Conservation (phyloP, 2,113 vertebrate genomes). For the Thalassarche chlororhynchos region DNA sequence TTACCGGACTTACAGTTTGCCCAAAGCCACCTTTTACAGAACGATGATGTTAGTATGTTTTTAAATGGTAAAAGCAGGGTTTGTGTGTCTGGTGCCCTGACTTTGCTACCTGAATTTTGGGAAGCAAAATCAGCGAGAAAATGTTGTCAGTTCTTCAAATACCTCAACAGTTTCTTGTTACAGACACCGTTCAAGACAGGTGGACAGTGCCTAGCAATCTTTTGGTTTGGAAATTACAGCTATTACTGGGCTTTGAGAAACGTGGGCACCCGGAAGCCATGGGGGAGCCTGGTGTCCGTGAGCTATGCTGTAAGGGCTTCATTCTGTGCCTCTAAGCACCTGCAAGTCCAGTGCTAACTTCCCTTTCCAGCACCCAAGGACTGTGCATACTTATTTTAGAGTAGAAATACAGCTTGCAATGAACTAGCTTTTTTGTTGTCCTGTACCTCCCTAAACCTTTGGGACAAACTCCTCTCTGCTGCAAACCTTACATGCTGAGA, state of each 20-base stretch:
- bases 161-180: neutral
- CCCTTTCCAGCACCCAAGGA: neutral
- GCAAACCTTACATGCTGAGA: neutral
- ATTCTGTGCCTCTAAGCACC: neutral
- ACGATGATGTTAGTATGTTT: neutral
- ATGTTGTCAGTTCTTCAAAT: neutral
- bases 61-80: neutral
- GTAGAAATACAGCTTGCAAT: neutral
- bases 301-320: neutral
- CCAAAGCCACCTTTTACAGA: neutral
- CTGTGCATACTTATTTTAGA: neutral
- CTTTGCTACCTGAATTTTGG: neutral
- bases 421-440: neutral
- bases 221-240: neutral
- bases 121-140: neutral
- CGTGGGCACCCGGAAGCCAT: accelerated
- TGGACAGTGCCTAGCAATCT: neutral
- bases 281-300: neutral
- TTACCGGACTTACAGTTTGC: neutral
- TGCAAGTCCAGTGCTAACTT: neutral
- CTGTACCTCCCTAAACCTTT: neutral
- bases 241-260: neutral
- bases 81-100: neutral
- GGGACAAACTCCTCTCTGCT: neutral
- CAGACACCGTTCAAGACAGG: neutral